These are phyloP conservation scores for Eilema sororculum DNA, from an alignment of 2,888 invertebrate species.

Conservation along the genomic window DNA sequence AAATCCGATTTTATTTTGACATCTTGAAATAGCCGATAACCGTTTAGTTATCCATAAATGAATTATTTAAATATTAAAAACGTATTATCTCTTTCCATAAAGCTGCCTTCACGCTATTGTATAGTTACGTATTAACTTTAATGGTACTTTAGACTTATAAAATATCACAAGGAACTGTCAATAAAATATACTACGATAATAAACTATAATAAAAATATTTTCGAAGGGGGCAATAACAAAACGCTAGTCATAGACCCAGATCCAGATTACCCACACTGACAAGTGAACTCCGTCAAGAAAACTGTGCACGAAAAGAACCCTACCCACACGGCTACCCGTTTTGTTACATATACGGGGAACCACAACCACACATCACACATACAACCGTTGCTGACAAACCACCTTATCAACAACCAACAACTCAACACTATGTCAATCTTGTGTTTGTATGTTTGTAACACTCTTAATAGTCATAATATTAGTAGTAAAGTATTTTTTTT, in stretches of 20 bases:
- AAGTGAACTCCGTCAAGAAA: too few relatives aligned
- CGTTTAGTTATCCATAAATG: slow-evolving; percentile 15
- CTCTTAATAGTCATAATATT: too few relatives aligned
- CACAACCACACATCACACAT: too few relatives aligned
- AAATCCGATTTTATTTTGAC: slow-evolving; percentile 29
- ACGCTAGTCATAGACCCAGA: neutral
- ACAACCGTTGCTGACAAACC: too few relatives aligned
- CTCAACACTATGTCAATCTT: too few relatives aligned
- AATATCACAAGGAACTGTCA: neutral
- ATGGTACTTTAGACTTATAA: neutral
- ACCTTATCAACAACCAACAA: too few relatives aligned
- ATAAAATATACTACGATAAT: neutral
- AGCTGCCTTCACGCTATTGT: neutral
- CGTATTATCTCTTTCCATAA: neutral
- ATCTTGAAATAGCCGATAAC: neutral
- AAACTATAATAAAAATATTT: neutral
- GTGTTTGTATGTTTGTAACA: too few relatives aligned
- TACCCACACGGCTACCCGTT: neutral
- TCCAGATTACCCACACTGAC: neutral
- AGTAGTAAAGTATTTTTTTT: too few relatives aligned
- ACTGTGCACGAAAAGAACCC: too few relatives aligned
- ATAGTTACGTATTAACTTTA: neutral
- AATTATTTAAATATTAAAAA: neutral
- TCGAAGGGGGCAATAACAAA: neutral
- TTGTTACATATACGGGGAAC: too few relatives aligned